Evolutionary conservation across 2,797 vertebrate genomes (phyloP).

Genomic region (Helarctos malayanus): DNA sequence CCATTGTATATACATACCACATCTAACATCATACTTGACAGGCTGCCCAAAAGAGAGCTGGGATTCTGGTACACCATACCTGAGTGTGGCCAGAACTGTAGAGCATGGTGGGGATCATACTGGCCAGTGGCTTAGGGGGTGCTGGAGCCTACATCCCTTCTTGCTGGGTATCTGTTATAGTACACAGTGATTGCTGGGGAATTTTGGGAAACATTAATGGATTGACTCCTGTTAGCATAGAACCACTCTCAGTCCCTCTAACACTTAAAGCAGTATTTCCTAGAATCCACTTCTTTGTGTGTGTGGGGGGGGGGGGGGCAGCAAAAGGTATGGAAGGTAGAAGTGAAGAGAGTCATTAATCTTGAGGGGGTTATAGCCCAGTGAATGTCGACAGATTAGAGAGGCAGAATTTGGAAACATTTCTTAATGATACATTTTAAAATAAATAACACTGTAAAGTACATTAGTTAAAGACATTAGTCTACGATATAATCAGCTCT

Average conservation of each 20-base stretch:
- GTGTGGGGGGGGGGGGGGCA: no score
- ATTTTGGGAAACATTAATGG: slow-evolving; percentile 12
- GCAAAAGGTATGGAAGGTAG: background rate
- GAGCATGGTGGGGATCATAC: background rate
- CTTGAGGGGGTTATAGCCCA: background rate
- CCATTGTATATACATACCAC: no score
- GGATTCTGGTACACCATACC: background rate
- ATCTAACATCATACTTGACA: background rate
- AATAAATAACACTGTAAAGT: background rate
- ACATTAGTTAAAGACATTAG: background rate
- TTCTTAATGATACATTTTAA: slow-evolving; percentile 4
- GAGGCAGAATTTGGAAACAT: background rate
- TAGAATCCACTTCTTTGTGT: background rate
- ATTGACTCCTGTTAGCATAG: background rate
- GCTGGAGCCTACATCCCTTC: background rate
- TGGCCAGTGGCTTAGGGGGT: background rate
- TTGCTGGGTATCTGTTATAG: background rate
- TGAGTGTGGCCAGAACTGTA: background rate
- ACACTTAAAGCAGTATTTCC: background rate
- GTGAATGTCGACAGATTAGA: background rate
- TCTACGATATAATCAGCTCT: background rate
- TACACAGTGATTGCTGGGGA: background rate
- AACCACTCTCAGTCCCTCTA: background rate
- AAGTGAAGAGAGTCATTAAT: background rate
- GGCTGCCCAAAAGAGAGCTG: background rate